Evolutionary conservation across 2,888 invertebrate genomes (phyloP), one percentile per base, ranked within the genome.

Genomic region (Drosophila villosipedis): DNA sequence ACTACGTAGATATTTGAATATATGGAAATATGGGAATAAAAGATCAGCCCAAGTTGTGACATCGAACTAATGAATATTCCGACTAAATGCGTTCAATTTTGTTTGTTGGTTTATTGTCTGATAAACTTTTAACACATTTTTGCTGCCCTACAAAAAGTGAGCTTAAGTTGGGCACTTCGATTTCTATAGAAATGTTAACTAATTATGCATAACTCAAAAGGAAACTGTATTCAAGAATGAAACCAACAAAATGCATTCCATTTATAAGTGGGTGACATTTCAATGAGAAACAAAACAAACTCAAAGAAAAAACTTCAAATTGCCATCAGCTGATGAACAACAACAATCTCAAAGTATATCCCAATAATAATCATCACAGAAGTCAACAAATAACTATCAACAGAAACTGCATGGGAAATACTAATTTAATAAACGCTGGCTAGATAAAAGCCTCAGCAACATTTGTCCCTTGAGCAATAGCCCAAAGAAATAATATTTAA

Each of bases 31-130:
- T 54, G 65, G 66, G 69, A 86, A 75, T 71, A 82, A 67, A 49
- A 59, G 59, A 77, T 59, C 41, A 62, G 57, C 67, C 52, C 31
- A 68, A 60, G 65, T 61, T 59, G 72, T 55, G 66, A 60, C 79
- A 74, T 50, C 50, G 14, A 54, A 14, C 53, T 66, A 79, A 77
- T 89, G 75, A 79, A 79, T 84, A 89, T 84, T 79, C 87, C 77
- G 63, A 84, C 73, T 76, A 84, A 84, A 74, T 82, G 83, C 76
- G 80, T 71, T 81, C 62, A 64, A 76, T 72, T 80, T 80, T 86
- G 82, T 82, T 89, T 76, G 69, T 76, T 66, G 59, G 49, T 68
- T 61, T 60, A 55, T 52, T 58, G 64, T 22, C 73, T 16, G 86
- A 78, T 83, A 79, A 68, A 52, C 69, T 73, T 75, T 73, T 75